Evolutionary conservation across 2,113 vertebrate genomes (phyloP).

Genomic region (Osmerus eperlanus): DNA sequence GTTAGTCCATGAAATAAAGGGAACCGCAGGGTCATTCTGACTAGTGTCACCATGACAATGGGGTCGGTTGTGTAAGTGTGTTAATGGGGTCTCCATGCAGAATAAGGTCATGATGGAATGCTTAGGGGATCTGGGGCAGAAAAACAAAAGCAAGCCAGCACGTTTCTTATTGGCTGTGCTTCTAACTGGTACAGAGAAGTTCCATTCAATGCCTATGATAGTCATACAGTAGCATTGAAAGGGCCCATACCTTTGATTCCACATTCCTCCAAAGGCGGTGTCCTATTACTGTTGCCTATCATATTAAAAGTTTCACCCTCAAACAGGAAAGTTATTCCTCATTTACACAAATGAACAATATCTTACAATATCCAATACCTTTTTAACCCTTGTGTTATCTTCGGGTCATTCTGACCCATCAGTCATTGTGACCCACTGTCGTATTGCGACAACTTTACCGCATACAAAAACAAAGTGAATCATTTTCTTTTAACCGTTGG

Average conservation of each 20-base stretch:
- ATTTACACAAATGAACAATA: no score
- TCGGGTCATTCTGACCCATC: no score
- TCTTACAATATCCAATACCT: no score
- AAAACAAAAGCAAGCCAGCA: neutral
- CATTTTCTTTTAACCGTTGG: no score
- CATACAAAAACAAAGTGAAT: no score
- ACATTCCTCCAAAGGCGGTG: neutral
- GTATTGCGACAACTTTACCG: no score
- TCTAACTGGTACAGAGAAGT: no score
- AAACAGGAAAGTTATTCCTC: neutral
- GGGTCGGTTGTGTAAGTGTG: neutral
- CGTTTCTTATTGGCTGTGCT: neutral
- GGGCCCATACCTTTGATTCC: neutral
- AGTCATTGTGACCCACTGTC: no score
- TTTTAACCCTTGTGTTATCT: no score
- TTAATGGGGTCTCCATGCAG: neutral
- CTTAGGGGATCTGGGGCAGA: neutral
- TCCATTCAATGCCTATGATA: neutral
- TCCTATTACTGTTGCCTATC: neutral
- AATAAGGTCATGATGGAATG: neutral
- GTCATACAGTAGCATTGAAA: neutral
- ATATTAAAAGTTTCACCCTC: neutral
- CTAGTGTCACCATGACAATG: neutral
- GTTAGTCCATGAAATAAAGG: neutral
- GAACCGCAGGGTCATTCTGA: neutral